A percentile compares a stretch with the other conserved stretches of the same genome.
phyloP scores from a whole-genome alignment of 2,797 vertebrate genomes.

The Sebastes baramenuke region DNA sequence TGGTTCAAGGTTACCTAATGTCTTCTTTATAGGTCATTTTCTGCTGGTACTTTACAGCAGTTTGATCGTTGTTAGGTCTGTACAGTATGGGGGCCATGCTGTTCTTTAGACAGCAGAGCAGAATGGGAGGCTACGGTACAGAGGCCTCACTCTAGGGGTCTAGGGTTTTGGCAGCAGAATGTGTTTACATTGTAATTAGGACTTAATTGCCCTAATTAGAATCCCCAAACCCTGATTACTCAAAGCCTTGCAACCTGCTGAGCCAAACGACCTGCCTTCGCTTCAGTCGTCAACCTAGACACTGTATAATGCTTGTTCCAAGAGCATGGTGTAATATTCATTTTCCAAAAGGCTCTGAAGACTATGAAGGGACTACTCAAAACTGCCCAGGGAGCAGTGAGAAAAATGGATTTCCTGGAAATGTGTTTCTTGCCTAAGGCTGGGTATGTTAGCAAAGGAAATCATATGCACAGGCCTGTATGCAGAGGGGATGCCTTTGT shows the following conservation, averaged over 20 bases:
- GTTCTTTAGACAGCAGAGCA: conserved; percentile 59
- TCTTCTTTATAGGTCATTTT: neutral
- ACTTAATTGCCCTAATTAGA: conserved; percentile 81
- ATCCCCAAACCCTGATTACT: conserved; percentile 76
- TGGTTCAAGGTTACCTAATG: neutral
- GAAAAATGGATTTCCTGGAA: conserved; percentile 64
- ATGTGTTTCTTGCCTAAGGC: conserved; percentile 56
- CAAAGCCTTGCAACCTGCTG: conserved; percentile 66
- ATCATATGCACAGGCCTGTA: conserved; percentile 36
- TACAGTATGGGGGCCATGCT: conserved; percentile 39
- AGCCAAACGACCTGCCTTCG: conserved; percentile 63
- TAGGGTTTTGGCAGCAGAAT: conserved; percentile 68
- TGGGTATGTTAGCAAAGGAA: conserved; percentile 38
- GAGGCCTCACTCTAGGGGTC: conserved; percentile 72
- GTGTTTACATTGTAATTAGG: conserved; percentile 77
- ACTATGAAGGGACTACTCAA: conserved; percentile 58
- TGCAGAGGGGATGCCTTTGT: conserved; percentile 35
- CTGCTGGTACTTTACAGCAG: neutral
- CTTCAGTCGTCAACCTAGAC: conserved; percentile 56
- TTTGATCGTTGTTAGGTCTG: conserved; percentile 21
- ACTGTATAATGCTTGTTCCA: conserved; percentile 38
- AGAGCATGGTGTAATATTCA: conserved; percentile 49
- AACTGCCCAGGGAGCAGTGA: conserved; percentile 42
- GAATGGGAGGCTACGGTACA: conserved; percentile 58
- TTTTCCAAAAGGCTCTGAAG: conserved; percentile 59